Percentiles rank a stretch among this genome's conserved stretches.
phyloP scores from a whole-genome alignment of 2,797 vertebrate species.

The Aeoliscus strigatus region DNA sequence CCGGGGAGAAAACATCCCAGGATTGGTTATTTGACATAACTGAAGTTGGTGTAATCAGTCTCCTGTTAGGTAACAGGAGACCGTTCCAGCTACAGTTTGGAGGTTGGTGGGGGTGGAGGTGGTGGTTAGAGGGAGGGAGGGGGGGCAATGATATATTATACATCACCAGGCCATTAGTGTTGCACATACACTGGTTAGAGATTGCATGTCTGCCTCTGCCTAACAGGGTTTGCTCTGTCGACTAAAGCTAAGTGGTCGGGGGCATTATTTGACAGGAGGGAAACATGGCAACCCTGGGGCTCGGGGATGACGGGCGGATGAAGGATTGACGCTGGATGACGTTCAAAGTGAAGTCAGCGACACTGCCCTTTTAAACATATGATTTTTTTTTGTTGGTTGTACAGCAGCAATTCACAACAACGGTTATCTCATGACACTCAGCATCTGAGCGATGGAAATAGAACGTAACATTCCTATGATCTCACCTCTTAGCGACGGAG shows the following conservation, averaged over 20 bases:
- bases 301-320: slow-evolving; percentile 9
- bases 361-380: no score
- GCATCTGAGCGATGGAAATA: no score
- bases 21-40: slow-evolving; percentile 17
- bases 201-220: slow-evolving; percentile 33
- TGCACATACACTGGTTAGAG: slow-evolving; percentile 37
- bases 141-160: slow-evolving; percentile 62
- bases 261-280: slow-evolving; percentile 21
- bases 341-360: slow-evolving; percentile 10
- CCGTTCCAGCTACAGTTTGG: slow-evolving; percentile 8
- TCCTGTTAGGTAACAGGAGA: slow-evolving; percentile 49
- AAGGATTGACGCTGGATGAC: slow-evolving; percentile 6
- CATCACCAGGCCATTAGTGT: slow-evolving; percentile 49
- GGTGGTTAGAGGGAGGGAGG: slow-evolving; percentile 31
- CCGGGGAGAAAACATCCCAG: slow-evolving; percentile 4
- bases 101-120: no score
- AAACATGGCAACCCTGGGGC: not conserved
- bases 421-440: no score
- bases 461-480: no score
- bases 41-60: slow-evolving; percentile 26
- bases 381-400: no score
- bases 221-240: slow-evolving; percentile 22
- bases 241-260: slow-evolving; percentile 26
- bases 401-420: no score
- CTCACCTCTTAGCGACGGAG: no score